phyloP scores from a whole-genome alignment of 2,113 vertebrate species.

The Macquaria australasica region DNA sequence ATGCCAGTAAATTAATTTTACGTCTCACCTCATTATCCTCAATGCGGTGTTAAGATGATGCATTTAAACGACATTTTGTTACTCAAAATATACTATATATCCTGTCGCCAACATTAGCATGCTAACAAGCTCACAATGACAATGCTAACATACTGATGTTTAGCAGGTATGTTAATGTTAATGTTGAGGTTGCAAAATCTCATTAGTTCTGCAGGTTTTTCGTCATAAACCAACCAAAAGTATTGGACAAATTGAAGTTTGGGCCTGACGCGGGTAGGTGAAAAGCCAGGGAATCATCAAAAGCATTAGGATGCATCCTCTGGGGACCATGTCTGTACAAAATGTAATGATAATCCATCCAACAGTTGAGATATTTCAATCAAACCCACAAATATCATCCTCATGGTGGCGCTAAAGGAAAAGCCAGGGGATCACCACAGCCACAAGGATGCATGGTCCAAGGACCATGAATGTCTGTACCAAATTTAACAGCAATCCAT shows the following conservation, averaged over 20 bases:
- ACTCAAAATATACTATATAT: background rate
- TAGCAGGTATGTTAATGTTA: background rate
- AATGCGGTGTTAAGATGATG: background rate
- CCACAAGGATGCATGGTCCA: too few species aligned
- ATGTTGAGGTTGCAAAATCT: background rate
- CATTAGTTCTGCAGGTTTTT: background rate
- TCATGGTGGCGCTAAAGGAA: too few species aligned
- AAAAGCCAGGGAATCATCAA: background rate
- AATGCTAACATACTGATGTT: background rate
- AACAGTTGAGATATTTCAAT: too few species aligned
- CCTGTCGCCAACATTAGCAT: background rate
- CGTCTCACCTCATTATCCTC: background rate
- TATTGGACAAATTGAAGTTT: background rate
- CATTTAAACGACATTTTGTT: background rate
- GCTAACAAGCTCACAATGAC: background rate
- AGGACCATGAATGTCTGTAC: too few species aligned
- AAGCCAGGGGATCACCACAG: too few species aligned
- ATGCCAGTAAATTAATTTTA: background rate
- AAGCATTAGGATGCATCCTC: background rate
- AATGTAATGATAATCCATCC: background rate
- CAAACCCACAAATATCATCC: too few species aligned
- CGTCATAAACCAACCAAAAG: background rate
- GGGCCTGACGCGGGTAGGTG: too few species aligned
- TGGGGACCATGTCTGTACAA: background rate
- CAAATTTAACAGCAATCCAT: too few species aligned